Conservation (phyloP, 1,140 invertebrate genomes). For the Babylonia areolata region DNA sequence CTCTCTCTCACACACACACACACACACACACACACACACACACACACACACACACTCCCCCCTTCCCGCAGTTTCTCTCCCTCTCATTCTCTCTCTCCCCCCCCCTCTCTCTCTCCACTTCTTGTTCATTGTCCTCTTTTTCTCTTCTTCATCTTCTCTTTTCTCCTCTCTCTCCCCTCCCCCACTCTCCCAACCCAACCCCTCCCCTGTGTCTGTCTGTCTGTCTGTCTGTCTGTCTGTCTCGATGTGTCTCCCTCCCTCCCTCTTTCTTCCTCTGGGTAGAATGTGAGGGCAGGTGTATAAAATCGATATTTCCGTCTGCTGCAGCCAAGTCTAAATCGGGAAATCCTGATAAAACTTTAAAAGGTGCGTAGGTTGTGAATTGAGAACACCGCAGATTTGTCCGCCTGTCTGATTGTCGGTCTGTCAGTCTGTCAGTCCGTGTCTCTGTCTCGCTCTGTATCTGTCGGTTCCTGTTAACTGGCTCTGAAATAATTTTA, state of each 20-base stretch:
- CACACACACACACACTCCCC: constrained; percentile 21
- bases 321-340: too few species aligned
- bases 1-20: background rate
- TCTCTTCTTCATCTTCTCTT: background rate
- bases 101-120: constrained; percentile 23
- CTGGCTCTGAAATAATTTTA: too few species aligned
- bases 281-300: too few species aligned
- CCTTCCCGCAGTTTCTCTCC: background rate
- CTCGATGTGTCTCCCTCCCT: background rate
- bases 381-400: too few species aligned
- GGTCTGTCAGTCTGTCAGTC: too few species aligned
- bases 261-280: background rate
- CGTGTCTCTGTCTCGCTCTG: too few species aligned
- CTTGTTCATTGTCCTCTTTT: too few species aligned
- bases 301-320: too few species aligned
- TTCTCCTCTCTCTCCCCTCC: background rate
- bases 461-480: too few species aligned
- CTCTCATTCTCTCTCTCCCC: constrained; percentile 10
- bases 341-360: too few species aligned
- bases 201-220: background rate
- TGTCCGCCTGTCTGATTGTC: too few species aligned
- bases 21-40: constrained; percentile 10
- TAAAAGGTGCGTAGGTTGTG: too few species aligned
- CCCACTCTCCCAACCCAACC: background rate
- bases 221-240: background rate